Evolutionary conservation across 1,140 invertebrate genomes (phyloP), one percentile per base, ranked within the genome.

Genomic region (Orussus abietinus): DNA sequence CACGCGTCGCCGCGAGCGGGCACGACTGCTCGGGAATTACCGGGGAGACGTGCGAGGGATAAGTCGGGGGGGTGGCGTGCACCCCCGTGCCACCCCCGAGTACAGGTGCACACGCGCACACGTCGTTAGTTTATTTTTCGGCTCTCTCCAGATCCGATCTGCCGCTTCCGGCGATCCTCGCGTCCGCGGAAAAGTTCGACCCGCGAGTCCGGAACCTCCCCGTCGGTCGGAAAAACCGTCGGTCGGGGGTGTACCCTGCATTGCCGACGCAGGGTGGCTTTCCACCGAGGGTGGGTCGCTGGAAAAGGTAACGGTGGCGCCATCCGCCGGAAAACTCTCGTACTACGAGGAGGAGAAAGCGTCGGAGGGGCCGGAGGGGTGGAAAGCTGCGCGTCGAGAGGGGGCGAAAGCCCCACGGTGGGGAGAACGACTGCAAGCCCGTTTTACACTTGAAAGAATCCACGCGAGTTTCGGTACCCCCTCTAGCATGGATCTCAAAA

Each of bases 1-100:
- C 66, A 69, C 66, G 66, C 63, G 65, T 67, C 55, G 61, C 57
- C 52, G 51, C 58, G 56, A 61, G 42, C 53, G 51, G 59, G 57
- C 55, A 59, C 57, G 59, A 56, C 52, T 49, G 51, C 45, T 49
- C 48, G 58, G 50, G 59, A 61, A 67, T 67, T 62, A 64, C 51
- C 51, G 46, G 44, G 52, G 47, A 49, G 42, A 36, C 38, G 44
- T 56, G 56, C 54, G 21, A 21, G 6, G 15, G 31, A 9, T 31
- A n/a, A n/a, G n/a, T n/a, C n/a, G n/a, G n/a, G n/a, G n/a, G n/a
- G n/a, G 53, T 64, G 53, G 51, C 51, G 42, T 49, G 49, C 52
- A n/a, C n/a, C n/a, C n/a, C n/a, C n/a, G n/a, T n/a, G n/a, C n/a
- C n/a, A n/a, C n/a, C n/a, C n/a, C n/a, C n/a, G n/a, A n/a, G n/a